Percentiles rank a stretch among this genome's conserved stretches.
Evolutionary conservation across 2,113 vertebrate species (phyloP).

Genomic region (Numida meleagris): DNA sequence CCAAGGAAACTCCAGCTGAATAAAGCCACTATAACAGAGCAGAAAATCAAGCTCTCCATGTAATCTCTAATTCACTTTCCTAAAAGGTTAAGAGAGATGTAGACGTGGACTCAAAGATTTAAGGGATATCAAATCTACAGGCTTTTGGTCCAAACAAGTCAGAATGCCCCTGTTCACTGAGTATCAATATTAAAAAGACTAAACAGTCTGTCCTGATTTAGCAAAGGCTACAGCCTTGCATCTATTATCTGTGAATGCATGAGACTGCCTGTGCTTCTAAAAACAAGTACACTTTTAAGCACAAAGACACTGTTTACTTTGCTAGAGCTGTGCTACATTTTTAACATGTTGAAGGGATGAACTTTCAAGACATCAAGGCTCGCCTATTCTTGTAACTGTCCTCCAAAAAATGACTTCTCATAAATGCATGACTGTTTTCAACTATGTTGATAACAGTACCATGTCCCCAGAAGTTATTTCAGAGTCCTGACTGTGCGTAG

Average conservation of each 20-base stretch:
- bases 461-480: constrained; percentile 82
- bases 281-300: neutral
- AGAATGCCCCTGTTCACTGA: neutral
- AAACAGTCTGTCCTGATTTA: neutral
- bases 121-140: neutral
- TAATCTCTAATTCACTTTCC: neutral
- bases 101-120: neutral
- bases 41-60: neutral
- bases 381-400: constrained; percentile 15
- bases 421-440: neutral
- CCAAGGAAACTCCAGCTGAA: neutral
- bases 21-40: constrained; percentile 21
- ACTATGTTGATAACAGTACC: constrained; percentile 71
- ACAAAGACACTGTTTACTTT: neutral
- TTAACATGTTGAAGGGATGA: neutral
- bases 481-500: constrained; percentile 96
- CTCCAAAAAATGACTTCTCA: neutral
- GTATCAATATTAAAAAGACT: neutral
- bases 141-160: neutral
- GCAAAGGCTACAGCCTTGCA: neutral
- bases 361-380: neutral
- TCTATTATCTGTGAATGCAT: neutral
- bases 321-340: neutral
- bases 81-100: neutral
- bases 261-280: neutral